A percentile compares a stretch with the other conserved stretches of the same genome.
These are phyloP conservation scores for Lacanobia oleracea DNA, from an alignment of 2,888 invertebrate genomes.

Conservation along the genomic window DNA sequence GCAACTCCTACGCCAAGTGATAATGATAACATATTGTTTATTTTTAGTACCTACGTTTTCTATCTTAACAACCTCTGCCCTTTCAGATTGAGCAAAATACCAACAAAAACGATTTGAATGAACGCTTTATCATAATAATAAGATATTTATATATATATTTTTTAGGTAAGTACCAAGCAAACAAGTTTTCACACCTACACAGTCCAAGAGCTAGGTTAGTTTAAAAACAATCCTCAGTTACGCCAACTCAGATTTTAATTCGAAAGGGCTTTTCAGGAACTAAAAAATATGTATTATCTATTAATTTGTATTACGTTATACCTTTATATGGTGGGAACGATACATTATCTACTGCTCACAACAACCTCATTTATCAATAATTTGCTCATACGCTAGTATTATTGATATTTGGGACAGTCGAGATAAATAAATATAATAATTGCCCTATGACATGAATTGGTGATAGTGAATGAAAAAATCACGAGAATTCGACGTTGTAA, in stretches of 20 bases:
- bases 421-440: constrained; percentile 32
- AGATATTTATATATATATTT: no score
- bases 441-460: constrained; percentile 8
- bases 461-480: constrained; percentile 8
- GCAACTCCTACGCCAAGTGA: constrained; percentile 51
- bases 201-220: background rate
- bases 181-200: background rate
- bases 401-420: constrained; percentile 1
- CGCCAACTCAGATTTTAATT: background rate
- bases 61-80: constrained; percentile 51
- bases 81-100: constrained; percentile 58
- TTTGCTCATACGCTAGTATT: no score
- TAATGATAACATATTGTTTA: constrained; percentile 43
- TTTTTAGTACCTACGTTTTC: constrained; percentile 53
- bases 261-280: background rate
- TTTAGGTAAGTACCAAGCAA: no score
- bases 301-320: no score
- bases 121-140: constrained; percentile 13
- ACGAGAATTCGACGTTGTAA: background rate
- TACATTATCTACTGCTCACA: background rate
- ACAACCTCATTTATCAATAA: background rate
- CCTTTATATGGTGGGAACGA: no score
- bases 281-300: no score
- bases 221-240: background rate
- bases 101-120: constrained; percentile 28